Evolutionary conservation across 2,888 invertebrate species (phyloP).

Genomic region (Polydrusus tereticollis): DNA sequence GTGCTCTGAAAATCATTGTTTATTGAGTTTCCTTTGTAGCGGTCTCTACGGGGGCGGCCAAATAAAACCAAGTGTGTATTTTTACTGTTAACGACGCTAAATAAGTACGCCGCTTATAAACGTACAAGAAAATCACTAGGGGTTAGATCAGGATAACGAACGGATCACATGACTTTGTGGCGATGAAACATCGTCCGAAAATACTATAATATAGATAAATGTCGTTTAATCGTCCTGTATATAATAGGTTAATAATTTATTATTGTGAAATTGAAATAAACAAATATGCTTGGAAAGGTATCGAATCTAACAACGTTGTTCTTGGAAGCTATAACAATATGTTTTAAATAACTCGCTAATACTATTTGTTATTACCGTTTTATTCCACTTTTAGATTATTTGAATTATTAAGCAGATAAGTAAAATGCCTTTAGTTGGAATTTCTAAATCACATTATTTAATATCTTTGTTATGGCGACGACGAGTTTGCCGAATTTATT

Average conservation of each 20-base stretch:
- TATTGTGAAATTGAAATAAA: constrained; percentile 13
- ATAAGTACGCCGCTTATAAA: too few species aligned
- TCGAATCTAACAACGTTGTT: constrained; percentile 17
- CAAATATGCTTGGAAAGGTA: not conserved
- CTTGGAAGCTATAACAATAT: constrained; percentile 37
- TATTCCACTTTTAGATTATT: constrained; percentile 33
- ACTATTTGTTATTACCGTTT: constrained; percentile 27
- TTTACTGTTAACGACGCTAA: not conserved
- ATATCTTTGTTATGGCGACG: not conserved
- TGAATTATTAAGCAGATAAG: constrained; percentile 31
- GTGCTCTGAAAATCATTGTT: constrained; percentile 20
- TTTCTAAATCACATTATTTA: constrained; percentile 8
- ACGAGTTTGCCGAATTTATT: not conserved
- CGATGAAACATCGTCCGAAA: too few species aligned
- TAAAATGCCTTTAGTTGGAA: constrained; percentile 25
- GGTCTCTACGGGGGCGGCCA: not conserved
- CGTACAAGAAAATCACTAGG: too few species aligned
- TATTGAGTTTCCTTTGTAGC: not conserved
- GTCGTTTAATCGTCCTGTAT: not conserved
- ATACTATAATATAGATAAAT: too few species aligned
- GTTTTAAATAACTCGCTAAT: constrained; percentile 12
- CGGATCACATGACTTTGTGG: too few species aligned
- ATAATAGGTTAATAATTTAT: not conserved
- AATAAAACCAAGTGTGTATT: not conserved
- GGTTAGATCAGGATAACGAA: too few species aligned